Base-by-base conservation (phyloP, 2,888 invertebrate species). In the Leptarthrus brevirostris region DNA sequence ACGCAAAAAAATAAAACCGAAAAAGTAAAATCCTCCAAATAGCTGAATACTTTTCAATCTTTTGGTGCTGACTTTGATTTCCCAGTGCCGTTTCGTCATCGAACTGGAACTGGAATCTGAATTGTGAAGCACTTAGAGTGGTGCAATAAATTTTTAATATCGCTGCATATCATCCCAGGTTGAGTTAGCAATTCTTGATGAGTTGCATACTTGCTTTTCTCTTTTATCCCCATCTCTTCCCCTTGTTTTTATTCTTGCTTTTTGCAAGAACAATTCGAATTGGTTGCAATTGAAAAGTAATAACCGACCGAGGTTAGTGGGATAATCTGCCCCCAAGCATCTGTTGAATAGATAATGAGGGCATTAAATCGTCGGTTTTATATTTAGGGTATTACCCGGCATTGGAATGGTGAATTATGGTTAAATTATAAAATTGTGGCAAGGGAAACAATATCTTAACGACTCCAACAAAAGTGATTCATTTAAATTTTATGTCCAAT, bases 71-170 rank as follows among this genome's bases (percentile, higher is more conserved):
- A 66, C 66, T 66, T 66, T 47, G 66, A 49, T 30, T 44, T 66
- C 49, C 30, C 22, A 12, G 26, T 40, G 20, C 36, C 24, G 22
- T 16, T n/a, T 40, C 26, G 66, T 49, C 66, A 47, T 47, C 26
- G 26, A 24, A 49, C 24, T 36, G 14, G 16, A 14, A 12, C 20
- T 36, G 16, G 49, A 49, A 24, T 49, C 49, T 26, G 66, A 66
- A 66, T 49, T 36, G 66, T 47, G 66, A 49, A 47, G 47, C 73
- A 47, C 73, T 75, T 69, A 73, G 70, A 73, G 75, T 61, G 58
- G 52, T 49, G 73, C 75, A 75, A 75, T 75, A 73, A 73, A 75
- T 73, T 75, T 75, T 75, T 75, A 75, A 75, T 75, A 75, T 75
- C 52, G 66, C 66, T 47, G 73, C 73, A 73, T 61, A 71, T 75